These are phyloP conservation scores for Stercorarius parasiticus DNA, from an alignment of 2,113 vertebrate genomes.

Conservation along the genomic window DNA sequence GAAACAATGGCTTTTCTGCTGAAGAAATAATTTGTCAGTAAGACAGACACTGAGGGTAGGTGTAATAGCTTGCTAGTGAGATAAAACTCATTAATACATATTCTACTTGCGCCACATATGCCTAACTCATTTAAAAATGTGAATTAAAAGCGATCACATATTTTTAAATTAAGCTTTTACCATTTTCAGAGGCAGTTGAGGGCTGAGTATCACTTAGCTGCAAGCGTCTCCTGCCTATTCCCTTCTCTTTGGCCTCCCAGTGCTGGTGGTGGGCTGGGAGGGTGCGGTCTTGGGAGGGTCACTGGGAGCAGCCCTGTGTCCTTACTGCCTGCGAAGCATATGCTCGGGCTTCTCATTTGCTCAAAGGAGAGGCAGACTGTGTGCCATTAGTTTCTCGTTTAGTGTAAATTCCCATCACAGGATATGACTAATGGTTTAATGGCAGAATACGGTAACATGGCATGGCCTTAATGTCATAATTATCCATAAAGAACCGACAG, in stretches of 20 bases:
- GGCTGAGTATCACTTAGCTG: neutral
- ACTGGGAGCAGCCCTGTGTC: neutral
- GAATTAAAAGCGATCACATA: neutral
- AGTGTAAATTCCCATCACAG: neutral
- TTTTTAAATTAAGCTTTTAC: neutral
- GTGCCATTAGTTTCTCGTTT: neutral
- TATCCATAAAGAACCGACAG: neutral
- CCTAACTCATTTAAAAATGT: neutral
- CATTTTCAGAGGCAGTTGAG: neutral
- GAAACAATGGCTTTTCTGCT: constrained; percentile 32
- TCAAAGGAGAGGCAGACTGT: neutral
- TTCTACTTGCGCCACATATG: neutral
- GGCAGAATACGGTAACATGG: neutral
- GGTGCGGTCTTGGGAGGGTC: rapidly evolving
- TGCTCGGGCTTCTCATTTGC: neutral
- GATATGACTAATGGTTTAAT: neutral
- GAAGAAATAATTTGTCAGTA: constrained; percentile 32
- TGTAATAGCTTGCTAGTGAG: neutral
- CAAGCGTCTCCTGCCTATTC: neutral
- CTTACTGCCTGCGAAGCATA: neutral
- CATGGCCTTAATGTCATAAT: constrained; percentile 1
- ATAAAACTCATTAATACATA: neutral
- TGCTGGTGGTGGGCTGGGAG: neutral
- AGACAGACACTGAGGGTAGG: neutral
- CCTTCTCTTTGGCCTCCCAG: neutral